Percentiles rank a stretch among this genome's conserved stretches.
These are phyloP conservation scores for Watsonalla binaria DNA, from an alignment of 2,888 invertebrate species.

Conservation along the genomic window DNA sequence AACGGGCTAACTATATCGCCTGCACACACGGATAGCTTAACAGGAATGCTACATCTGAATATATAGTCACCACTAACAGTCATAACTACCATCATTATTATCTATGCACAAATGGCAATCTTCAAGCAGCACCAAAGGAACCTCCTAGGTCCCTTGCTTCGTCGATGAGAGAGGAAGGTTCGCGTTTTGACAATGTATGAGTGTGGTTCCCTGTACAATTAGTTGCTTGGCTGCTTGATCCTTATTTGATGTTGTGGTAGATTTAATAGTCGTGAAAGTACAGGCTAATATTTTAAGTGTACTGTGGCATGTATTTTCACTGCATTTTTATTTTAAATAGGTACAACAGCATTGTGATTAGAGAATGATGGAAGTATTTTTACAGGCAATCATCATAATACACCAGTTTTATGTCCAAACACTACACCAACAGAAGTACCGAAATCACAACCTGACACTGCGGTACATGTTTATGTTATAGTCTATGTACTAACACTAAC, in stretches of 20 bases:
- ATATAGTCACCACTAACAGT: constrained; percentile 54
- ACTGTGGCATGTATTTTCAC: constrained; percentile 7
- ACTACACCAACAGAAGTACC: constrained; percentile 48
- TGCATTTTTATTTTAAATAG: not conserved
- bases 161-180: constrained; percentile 60
- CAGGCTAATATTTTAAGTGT: not conserved
- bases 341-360: constrained; percentile 2
- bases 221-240: constrained; percentile 45
- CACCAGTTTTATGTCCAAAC: constrained; percentile 51
- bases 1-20: constrained; percentile 74
- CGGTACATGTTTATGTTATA: constrained; percentile 53
- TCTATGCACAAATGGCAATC: constrained; percentile 63
- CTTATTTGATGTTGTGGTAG: constrained; percentile 22
- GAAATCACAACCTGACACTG: constrained; percentile 50
- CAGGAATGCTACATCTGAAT: constrained; percentile 60
- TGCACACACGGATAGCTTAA: constrained; percentile 72
- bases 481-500: constrained; percentile 37
- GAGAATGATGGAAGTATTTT: constrained; percentile 32
- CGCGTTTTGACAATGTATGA: constrained; percentile 48
- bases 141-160: constrained; percentile 65
- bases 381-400: constrained; percentile 65
- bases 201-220: constrained; percentile 36
- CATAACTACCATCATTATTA: constrained; percentile 48
- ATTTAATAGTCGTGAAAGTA: not conserved
- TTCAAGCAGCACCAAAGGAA: constrained; percentile 65